Percentiles rank a stretch among this genome's conserved stretches.
Evolutionary conservation across 2,113 vertebrate species (phyloP).

Genomic region (Tragelaphus scriptus): DNA sequence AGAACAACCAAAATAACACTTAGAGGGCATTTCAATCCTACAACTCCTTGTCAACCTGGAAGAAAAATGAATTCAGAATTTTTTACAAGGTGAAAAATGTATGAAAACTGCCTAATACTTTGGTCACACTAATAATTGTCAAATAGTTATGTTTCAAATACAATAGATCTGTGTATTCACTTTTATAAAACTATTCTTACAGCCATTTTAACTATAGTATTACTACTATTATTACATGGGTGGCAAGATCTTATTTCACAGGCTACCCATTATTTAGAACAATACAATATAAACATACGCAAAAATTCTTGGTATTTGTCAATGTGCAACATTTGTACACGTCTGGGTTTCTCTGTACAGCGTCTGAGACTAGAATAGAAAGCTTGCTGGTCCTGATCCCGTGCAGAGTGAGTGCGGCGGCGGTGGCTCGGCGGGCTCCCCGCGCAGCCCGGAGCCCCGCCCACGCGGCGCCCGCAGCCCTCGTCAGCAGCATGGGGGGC

Average conservation of each 20-base stretch:
- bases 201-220: constrained; percentile 96
- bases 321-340: constrained; percentile 90
- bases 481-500: constrained; percentile 77
- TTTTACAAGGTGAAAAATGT: constrained; percentile 84
- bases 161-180: constrained; percentile 92
- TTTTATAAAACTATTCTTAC: constrained; percentile 99
- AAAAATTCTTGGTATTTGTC: constrained; percentile 90
- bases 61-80: constrained; percentile 82
- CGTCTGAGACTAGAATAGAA: constrained; percentile 89
- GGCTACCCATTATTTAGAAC: constrained; percentile 91
- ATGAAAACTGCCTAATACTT: constrained; percentile 89
- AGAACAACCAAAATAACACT: constrained; percentile 85
- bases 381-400: constrained; percentile 98
- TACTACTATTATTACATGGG: constrained; percentile 94
- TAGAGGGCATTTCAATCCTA: constrained; percentile 76
- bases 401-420: constrained; percentile 87
- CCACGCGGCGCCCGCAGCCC: constrained; percentile 79
- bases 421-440: constrained; percentile 78
- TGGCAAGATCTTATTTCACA: constrained; percentile 90
- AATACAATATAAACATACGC: constrained; percentile 98
- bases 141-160: constrained; percentile 89
- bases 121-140: constrained; percentile 87
- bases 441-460: constrained; percentile 78
- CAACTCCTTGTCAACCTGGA: constrained; percentile 73
- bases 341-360: constrained; percentile 94